Conservation (phyloP, 2,888 invertebrate species). For the Subacronicta megacephala region DNA sequence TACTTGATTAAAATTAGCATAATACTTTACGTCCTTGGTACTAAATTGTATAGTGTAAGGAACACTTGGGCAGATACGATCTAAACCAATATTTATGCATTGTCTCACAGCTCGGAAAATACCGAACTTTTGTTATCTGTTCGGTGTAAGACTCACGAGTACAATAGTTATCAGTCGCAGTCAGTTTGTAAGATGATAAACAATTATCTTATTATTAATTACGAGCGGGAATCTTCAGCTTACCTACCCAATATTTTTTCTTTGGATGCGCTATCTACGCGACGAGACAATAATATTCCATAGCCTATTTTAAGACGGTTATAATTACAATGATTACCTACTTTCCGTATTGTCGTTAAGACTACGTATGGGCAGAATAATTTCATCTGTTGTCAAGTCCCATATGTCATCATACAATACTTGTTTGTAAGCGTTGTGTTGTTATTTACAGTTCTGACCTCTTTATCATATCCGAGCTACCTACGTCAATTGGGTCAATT, state of each 20-base stretch:
- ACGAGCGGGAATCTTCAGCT: background rate
- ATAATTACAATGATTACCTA: too few species aligned
- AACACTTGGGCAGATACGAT: background rate
- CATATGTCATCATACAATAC: conserved; percentile 33
- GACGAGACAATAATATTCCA: conserved; percentile 1
- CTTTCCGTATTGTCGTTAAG: conserved; percentile 17
- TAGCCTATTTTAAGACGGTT: background rate
- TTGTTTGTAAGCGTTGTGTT: conserved; percentile 32
- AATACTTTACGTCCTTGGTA: background rate
- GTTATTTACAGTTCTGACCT: conserved; percentile 41
- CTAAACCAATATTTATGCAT: conserved; percentile 23
- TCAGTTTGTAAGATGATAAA: too few species aligned
- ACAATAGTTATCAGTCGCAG: conserved; percentile 9
- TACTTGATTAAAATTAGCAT: too few species aligned
- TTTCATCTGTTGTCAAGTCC: conserved; percentile 25
- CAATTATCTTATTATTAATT: background rate
- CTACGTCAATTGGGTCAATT: conserved; percentile 32
- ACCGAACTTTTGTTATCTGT: background rate
- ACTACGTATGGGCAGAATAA: conserved; percentile 18
- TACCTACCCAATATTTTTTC: background rate
- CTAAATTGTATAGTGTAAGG: background rate
- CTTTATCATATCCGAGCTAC: conserved; percentile 41
- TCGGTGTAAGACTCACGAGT: background rate
- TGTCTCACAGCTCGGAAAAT: conserved; percentile 4
- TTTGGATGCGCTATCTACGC: background rate